These are phyloP conservation scores for Eurytoma californica DNA, from an alignment of 2,888 invertebrate species.

Conservation along the genomic window DNA sequence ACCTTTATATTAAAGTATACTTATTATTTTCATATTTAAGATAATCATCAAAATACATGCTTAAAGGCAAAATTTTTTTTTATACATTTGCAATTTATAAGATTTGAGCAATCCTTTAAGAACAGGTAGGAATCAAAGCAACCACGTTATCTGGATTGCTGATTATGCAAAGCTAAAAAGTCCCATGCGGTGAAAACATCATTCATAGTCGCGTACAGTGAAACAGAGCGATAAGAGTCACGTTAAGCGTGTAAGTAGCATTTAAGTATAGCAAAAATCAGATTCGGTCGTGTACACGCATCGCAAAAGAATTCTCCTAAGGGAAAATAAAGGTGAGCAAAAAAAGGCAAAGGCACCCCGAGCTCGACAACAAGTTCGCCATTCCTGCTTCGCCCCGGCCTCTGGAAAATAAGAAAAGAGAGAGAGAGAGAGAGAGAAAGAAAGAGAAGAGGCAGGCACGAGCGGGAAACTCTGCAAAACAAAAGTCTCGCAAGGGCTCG, in stretches of 20 bases:
- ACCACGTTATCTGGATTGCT: no score
- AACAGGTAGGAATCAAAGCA: no score
- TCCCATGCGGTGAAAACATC: no score
- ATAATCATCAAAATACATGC: no score
- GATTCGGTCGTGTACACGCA: constrained; percentile 21
- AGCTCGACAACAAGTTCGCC: constrained; percentile 33
- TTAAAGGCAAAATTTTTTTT: no score
- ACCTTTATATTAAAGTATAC: no score
- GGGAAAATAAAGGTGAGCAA: constrained; percentile 39
- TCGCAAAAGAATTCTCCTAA: constrained; percentile 46
- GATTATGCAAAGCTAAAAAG: no score
- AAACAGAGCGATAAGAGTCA: constrained; percentile 39
- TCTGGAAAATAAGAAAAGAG: constrained; percentile 6
- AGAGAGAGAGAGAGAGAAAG: background rate
- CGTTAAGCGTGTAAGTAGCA: constrained; percentile 16
- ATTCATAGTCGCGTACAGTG: background rate
- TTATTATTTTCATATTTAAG: no score
- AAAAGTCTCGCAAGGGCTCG: constrained; percentile 44
- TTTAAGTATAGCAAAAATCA: constrained; percentile 16
- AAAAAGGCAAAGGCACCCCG: constrained; percentile 12
- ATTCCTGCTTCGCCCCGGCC: constrained; percentile 16
- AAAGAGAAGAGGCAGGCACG: constrained; percentile 33
- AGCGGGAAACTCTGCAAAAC: constrained; percentile 37
- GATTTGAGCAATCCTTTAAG: no score
- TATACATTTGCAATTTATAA: no score